phyloP scores from a whole-genome alignment of 2,113 vertebrate species.

The Pollimyrus isidori region DNA sequence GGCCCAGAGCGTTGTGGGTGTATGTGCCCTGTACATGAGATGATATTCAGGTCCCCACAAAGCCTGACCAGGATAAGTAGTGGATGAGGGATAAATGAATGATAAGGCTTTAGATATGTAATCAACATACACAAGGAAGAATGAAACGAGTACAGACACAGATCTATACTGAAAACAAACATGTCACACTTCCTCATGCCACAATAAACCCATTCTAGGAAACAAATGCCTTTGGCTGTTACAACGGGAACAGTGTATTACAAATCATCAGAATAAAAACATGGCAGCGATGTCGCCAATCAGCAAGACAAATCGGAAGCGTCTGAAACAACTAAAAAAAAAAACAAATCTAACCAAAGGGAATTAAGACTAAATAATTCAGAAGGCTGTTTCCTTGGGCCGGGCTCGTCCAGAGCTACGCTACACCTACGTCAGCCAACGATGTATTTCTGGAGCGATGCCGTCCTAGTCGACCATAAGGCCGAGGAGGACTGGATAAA shows the following conservation, averaged over 20 bases:
- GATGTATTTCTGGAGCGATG: conserved; percentile 14
- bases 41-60: background rate
- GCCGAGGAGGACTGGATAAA: conserved; percentile 53
- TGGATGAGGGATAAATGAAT: background rate
- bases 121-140: background rate
- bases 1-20: background rate
- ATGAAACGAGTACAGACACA: background rate
- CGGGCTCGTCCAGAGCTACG: background rate
- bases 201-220: background rate
- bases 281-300: background rate
- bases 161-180: background rate
- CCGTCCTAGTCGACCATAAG: background rate
- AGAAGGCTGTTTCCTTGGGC: background rate
- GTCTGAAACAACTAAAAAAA: background rate
- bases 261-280: background rate
- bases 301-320: background rate
- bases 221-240: background rate
- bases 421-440: conserved; percentile 36
- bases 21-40: background rate
- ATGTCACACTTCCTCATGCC: background rate
- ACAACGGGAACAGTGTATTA: background rate
- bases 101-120: background rate
- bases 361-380: background rate
- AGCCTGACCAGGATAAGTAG: background rate
- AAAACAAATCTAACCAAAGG: background rate